A percentile compares a stretch with the other conserved stretches of the same genome.
Conservation (phyloP, 2,113 vertebrate species). For the Cyanocitta stelleri region DNA sequence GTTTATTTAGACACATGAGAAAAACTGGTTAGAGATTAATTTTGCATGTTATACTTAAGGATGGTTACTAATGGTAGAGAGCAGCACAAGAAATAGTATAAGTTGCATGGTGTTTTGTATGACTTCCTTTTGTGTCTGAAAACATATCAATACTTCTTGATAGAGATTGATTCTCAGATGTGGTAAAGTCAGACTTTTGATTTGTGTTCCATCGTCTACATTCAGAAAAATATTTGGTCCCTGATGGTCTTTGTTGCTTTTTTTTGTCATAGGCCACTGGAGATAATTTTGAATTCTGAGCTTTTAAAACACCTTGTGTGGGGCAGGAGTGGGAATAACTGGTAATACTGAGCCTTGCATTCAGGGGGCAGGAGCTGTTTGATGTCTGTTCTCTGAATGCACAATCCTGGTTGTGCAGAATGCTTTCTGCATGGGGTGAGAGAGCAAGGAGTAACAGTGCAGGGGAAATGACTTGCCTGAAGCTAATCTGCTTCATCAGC, state of each 20-base stretch:
- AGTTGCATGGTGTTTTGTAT: neutral
- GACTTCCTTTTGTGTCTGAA: neutral
- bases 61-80: neutral
- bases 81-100: neutral
- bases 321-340: neutral
- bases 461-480: slow-evolving; percentile 6
- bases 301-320: neutral
- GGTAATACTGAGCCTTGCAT: neutral
- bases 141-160: neutral
- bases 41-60: neutral
- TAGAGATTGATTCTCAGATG: neutral
- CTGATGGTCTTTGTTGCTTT: neutral
- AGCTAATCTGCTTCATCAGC: slow-evolving; percentile 38
- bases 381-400: neutral
- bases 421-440: neutral
- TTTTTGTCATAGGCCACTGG: neutral
- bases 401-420: neutral
- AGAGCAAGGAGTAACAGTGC: neutral
- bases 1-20: neutral
- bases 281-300: neutral
- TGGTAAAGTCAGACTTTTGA: neutral
- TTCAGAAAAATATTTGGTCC: neutral
- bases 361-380: neutral
- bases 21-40: neutral
- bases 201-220: neutral